Evolutionary conservation across 2,113 vertebrate genomes (phyloP).

Genomic region (Telmatochromis brichardi): DNA sequence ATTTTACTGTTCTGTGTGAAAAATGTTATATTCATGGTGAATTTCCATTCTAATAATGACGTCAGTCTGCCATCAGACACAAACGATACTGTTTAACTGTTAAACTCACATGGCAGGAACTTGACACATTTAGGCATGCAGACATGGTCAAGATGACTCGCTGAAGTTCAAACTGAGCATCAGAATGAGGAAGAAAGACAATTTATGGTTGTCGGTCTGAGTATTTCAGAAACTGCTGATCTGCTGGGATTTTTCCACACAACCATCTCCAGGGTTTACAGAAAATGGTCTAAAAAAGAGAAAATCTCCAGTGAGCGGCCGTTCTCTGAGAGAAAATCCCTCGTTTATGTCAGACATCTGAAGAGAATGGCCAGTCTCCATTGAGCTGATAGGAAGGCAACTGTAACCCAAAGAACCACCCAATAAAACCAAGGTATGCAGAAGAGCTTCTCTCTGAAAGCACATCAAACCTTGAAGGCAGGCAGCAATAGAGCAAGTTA

Average conservation of each 20-base stretch:
- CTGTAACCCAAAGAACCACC: not conserved
- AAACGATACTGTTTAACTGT: not conserved
- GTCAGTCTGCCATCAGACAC: not conserved
- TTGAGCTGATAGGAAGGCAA: not conserved
- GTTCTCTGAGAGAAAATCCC: not conserved
- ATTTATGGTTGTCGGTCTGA: not conserved
- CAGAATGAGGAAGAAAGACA: not conserved
- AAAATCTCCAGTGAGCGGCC: not conserved
- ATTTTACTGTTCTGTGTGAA: not conserved
- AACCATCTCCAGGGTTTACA: not conserved
- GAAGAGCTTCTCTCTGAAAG: not conserved
- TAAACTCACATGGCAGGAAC: not conserved
- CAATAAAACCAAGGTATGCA: not conserved
- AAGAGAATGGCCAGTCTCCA: not conserved
- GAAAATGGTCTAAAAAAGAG: not conserved
- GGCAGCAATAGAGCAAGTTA: not conserved
- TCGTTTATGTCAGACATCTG: not conserved
- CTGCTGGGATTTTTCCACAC: not conserved
- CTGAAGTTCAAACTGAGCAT: not conserved
- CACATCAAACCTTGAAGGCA: not conserved
- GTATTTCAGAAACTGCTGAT: not conserved
- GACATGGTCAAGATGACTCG: not conserved
- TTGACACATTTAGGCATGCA: not conserved
- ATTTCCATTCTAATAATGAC: not conserved
- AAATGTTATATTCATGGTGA: not conserved